Evolutionary conservation across 1,140 invertebrate species (phyloP).

Genomic region (Drosophila nannoptera): DNA sequence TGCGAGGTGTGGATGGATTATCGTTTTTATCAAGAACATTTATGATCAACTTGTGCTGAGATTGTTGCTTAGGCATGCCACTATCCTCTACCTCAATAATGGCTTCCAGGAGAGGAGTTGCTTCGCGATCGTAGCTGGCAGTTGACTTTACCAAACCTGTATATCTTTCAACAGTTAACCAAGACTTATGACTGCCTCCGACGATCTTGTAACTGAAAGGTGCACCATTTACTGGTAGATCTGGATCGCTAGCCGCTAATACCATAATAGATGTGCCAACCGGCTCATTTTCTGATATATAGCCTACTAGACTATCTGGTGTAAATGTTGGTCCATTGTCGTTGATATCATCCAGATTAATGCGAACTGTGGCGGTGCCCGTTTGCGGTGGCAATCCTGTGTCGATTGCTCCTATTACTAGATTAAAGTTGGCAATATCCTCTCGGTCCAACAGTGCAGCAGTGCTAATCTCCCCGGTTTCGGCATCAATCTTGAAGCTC

Average conservation of each 20-base stretch:
- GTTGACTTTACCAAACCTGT: slow-evolving; percentile 90
- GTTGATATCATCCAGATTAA: slow-evolving; percentile 89
- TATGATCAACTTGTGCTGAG: slow-evolving; percentile 87
- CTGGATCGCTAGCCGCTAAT: slow-evolving; percentile 91
- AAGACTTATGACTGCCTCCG: slow-evolving; percentile 87
- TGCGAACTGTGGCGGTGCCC: slow-evolving; percentile 88
- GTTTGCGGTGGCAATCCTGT: slow-evolving; percentile 92
- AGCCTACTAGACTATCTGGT: slow-evolving; percentile 84
- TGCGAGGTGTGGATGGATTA: slow-evolving; percentile 90
- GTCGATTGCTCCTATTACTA: slow-evolving; percentile 94
- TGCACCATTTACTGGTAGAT: slow-evolving; percentile 93
- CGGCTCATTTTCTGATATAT: slow-evolving; percentile 93
- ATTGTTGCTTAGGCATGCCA: slow-evolving; percentile 89
- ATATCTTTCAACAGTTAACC: slow-evolving; percentile 82
- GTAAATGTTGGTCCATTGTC: slow-evolving; percentile 95
- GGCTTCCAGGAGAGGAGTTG: slow-evolving; percentile 86
- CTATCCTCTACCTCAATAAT: slow-evolving; percentile 93
- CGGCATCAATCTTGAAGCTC: slow-evolving; percentile 93
- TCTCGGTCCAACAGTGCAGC: slow-evolving; percentile 90
- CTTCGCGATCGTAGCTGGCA: slow-evolving; percentile 89
- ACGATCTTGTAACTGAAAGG: slow-evolving; percentile 92
- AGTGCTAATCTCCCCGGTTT: slow-evolving; percentile 90
- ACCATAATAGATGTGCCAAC: slow-evolving; percentile 91
- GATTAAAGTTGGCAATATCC: slow-evolving; percentile 85
- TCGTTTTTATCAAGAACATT: slow-evolving; percentile 94